phyloP scores from a whole-genome alignment of 2,797 vertebrate genomes.

The Emys orbicularis region DNA sequence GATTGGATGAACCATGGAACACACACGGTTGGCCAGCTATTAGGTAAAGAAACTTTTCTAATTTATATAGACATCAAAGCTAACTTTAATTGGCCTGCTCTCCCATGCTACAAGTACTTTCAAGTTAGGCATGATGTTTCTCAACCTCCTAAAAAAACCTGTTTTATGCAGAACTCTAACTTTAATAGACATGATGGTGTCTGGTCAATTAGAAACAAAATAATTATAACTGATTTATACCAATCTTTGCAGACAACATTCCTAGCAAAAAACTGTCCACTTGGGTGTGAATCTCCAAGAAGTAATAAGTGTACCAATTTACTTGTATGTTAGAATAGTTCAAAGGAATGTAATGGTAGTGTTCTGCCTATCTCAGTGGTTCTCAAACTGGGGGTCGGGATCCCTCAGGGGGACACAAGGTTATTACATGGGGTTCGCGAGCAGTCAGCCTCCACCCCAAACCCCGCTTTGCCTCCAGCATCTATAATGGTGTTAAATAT shows the following conservation, averaged over 20 bases:
- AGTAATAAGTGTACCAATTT: too few relatives aligned
- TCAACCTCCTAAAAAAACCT: not conserved
- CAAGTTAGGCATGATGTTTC: not conserved
- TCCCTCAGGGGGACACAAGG: too few relatives aligned
- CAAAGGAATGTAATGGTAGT: too few relatives aligned
- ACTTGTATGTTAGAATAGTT: too few relatives aligned
- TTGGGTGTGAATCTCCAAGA: too few relatives aligned
- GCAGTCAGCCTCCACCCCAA: too few relatives aligned
- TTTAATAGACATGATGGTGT: not conserved
- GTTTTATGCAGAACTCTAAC: not conserved
- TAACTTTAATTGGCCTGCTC: not conserved
- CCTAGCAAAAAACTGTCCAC: not conserved
- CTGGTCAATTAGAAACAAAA: not conserved
- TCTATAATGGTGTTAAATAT: too few relatives aligned
- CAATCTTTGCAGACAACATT: not conserved
- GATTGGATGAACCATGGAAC: not conserved
- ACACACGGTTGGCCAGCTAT: not conserved
- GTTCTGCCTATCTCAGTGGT: too few relatives aligned
- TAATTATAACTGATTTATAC: not conserved
- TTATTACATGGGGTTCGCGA: too few relatives aligned
- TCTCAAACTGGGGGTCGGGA: too few relatives aligned
- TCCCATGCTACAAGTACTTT: not conserved
- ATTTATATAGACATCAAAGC: not conserved
- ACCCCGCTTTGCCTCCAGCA: too few relatives aligned
- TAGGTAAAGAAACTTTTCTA: not conserved